Evolutionary conservation across 1,140 invertebrate species (phyloP), one percentile per base, ranked within the genome.

Genomic region (Zaprionus lachaisei): DNA sequence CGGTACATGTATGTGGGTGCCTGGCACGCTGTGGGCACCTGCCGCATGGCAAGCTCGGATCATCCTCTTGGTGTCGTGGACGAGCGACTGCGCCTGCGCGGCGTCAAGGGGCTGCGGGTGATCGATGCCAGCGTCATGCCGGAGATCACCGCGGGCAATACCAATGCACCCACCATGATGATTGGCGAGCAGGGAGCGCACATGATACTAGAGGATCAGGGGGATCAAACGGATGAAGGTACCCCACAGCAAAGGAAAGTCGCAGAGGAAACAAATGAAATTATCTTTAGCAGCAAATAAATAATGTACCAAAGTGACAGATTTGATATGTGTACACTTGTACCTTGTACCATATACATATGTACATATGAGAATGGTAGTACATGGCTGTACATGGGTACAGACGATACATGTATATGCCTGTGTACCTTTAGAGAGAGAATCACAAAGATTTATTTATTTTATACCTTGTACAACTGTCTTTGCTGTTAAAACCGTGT

Each of bases 61-160:
- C 95, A 97, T 92, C 66, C 92, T n/a, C 81, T 92, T 20, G 94
- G 96, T 31, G 95, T 96, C 2, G 94, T 96, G 2, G 95, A 97
- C 89, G 93, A 95, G 0, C 79, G 95, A 38, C 92, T 98, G 7
- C 93, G 94, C 28, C 96, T 97, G 2, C 93, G 95, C 70, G 95
- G 95, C 0, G 92, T 97, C 1, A 81, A 90, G 1, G 94, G 95
- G 4, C 84, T 97, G 5, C 94, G 97, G 70, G 96, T 98, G 0
- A 94, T 95, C 2, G 97, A 98, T 93, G 96, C 96, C 26, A 97
- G 96, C 70, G 94, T 97, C 6, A 97, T 97, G 95, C 97, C 97
- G 0, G 93, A 91, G 4, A 94, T 97, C n/a, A 93, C 95, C 0
- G 94, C 95, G 28, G 96, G 95, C 1, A 96, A 97, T 71, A 97